Evolutionary conservation across 1,140 invertebrate genomes (phyloP), one percentile per base, ranked within the genome.

Genomic region (Lamellibrachia luymesi): DNA sequence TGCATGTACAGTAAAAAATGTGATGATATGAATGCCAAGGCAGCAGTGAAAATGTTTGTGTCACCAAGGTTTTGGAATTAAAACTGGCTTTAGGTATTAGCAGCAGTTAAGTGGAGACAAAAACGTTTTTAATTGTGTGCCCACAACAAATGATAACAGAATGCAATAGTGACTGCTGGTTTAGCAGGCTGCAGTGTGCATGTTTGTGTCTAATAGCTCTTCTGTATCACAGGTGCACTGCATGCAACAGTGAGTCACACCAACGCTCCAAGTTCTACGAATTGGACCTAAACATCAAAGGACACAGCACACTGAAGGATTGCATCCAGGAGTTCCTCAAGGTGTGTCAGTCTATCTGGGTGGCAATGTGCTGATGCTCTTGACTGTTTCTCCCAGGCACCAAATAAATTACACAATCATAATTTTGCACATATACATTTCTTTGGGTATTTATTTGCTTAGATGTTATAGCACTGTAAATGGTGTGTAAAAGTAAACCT

Each of bases 241-340:
- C 96, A 38, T 98, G 97, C 96, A 95, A 96, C 51, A 97, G 96
- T 27, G 97, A 97, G 94, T 97, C 97, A 92, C 95, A 96, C 38
- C 96, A 96, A 25, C 96, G 96, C 13, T 97, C 97, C 25, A 97
- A 96, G 10, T 98, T 98, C 95, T 97, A 97, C 95, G 97, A 98
- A 94, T 95, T 98, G 56, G 97, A 97, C 95, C 95, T 98, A 64
- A 97, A 97, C 94, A 96, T 98, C 27, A 95, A 95, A 80, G 97
- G 97, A 22, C 96, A 97, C 94, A 97, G 96, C 94, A 95, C 95
- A 64, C 95, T 98, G 51, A 95, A 96, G 92, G 97, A 97, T 93
- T 97, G 97, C 93, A 95, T 98, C n/a, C 96, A 97, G 93, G 97
- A 97, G 94, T 97, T 97, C 95, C 95, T 98, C 50, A 96, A 97